A percentile compares a stretch with the other conserved stretches of the same genome.
phyloP scores from a whole-genome alignment of 1,140 invertebrate genomes.

The Campoletis sonorensis region DNA sequence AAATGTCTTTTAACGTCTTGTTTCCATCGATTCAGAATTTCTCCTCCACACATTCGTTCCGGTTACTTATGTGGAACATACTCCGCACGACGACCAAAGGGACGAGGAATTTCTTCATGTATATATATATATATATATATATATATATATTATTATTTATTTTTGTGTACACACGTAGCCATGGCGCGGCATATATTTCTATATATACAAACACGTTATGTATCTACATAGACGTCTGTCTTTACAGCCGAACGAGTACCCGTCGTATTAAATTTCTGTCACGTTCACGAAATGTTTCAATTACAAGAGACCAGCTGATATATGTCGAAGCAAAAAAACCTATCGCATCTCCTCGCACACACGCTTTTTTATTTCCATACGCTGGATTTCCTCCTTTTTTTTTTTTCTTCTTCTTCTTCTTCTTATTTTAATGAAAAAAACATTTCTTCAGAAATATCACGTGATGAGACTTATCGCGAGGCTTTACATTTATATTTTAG shows the following conservation, averaged over 20 bases:
- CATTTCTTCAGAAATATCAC: too few relatives aligned
- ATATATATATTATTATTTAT: too few relatives aligned
- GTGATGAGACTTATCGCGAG: neutral
- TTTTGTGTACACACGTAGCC: too few relatives aligned
- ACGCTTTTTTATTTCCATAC: neutral
- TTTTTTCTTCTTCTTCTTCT: neutral
- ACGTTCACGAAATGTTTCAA: constrained; percentile 39
- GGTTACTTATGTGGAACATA: constrained; percentile 28
- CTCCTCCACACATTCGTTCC: constrained; percentile 20
- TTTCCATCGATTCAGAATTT: constrained; percentile 36
- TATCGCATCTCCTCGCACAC: neutral
- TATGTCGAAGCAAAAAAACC: constrained; percentile 6
- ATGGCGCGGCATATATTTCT: neutral
- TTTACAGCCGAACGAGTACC: constrained; percentile 33
- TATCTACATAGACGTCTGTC: constrained; percentile 7
- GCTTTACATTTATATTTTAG: neutral
- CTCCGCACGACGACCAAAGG: neutral
- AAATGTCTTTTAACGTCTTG: constrained; percentile 42
- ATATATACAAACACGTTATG: neutral
- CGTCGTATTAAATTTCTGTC: constrained; percentile 41
- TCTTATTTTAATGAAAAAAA: neutral
- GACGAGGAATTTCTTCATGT: constrained; percentile 28
- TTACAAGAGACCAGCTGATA: constrained; percentile 20
- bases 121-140: constrained; percentile 1
- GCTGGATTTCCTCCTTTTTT: too few relatives aligned